phyloP scores from a whole-genome alignment of 2,113 vertebrate genomes.

The Podilymbus podiceps region DNA sequence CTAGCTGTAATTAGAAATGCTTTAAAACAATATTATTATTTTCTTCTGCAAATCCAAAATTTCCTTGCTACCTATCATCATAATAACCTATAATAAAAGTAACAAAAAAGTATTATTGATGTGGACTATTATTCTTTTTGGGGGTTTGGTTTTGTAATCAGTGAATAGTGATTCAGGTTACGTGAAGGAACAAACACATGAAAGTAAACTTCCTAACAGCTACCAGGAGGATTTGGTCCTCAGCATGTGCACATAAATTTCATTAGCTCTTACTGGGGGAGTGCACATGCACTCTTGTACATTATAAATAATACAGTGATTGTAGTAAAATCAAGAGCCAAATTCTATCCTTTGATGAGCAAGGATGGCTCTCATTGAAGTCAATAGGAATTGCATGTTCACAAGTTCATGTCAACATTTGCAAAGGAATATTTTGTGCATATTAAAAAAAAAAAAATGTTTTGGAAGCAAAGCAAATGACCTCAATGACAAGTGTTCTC shows the following conservation, averaged over 20 bases:
- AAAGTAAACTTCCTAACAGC: constrained; percentile 26
- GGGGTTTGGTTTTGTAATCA: not conserved
- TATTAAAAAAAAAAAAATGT: not conserved
- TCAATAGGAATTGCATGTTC: not conserved
- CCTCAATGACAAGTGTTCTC: not conserved
- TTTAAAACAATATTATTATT: not conserved
- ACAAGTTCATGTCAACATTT: not conserved
- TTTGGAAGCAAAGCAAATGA: constrained; percentile 18
- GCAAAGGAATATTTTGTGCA: not conserved
- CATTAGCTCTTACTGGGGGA: constrained; percentile 28
- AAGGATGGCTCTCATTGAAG: not conserved
- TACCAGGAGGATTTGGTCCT: constrained; percentile 14
- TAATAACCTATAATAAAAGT: not conserved
- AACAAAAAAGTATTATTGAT: not conserved
- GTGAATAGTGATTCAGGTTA: not conserved
- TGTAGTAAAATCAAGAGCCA: constrained; percentile 57
- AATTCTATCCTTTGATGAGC: constrained; percentile 17
- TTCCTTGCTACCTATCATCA: not conserved
- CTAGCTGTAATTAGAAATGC: not conserved
- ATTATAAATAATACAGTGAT: constrained; percentile 39
- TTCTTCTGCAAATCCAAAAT: not conserved
- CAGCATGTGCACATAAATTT: constrained; percentile 38
- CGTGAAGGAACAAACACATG: not conserved
- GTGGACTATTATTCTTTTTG: not conserved
- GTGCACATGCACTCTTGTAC: not conserved